Base-by-base conservation (phyloP, 2,797 vertebrate genomes). In the Vultur gryphus region DNA sequence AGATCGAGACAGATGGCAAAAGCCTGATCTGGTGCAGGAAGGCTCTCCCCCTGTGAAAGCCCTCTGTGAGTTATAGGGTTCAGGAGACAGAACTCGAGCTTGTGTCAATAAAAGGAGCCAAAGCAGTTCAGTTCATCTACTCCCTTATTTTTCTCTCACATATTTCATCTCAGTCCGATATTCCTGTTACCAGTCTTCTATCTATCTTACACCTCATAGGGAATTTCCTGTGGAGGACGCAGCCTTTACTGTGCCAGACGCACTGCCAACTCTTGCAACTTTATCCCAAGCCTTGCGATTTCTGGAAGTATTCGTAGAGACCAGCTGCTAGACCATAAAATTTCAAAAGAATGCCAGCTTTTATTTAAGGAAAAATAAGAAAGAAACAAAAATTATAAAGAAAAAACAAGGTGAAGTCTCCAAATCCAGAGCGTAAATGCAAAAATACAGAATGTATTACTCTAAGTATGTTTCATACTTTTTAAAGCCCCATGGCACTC, bases 1-100 rank as follows among this genome's bases (percentile, higher is more conserved):
- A 84, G 70, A 87, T 51, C 54, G n/a, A 88, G 90, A 89, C 52
- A 71, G 84, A 95, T 69, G 87, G 59, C 66, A 92, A 90, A 91
- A 87, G 58, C 43, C 51, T 46, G 77, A 87, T 79, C 23, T 11
- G 20, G 16, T 58, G 73, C 29, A 84, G 85, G 43, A 81, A 79
- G 55, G 48, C n/a, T 87, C 23, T 49, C 17, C 33, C 16, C 28
- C 55, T 43, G 29, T 7, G 37, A 90, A 89, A 89, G 55, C 46
- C 24, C 54, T 78, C 58, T 39, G 55, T 84, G 87, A 93, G n/a
- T 87, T 93, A 89, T 0, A 81, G 57, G 29, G 35, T 81, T 90
- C 57, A 81, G 43, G 65, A 89, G 69, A 54, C 41, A 91, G 41
- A 84, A 84, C 44, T 48, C 6, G 3, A 39, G 62, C 29, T 83